These are phyloP conservation scores for Linhomoeus sp. DNA, from an alignment of 2,888 invertebrate species.

Conservation along the genomic window DNA sequence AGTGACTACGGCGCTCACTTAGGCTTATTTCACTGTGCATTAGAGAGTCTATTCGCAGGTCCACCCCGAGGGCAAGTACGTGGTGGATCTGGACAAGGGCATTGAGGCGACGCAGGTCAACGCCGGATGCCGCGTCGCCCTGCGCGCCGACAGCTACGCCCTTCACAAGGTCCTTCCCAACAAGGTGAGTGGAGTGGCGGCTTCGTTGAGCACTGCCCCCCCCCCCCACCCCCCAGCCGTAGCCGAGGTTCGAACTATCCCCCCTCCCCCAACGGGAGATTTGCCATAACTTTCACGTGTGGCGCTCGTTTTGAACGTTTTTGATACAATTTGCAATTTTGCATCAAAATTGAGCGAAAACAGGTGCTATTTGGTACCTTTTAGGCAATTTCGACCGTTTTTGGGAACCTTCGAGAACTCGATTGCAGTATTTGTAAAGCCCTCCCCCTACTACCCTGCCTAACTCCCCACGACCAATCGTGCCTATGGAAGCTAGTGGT, in stretches of 20 bases:
- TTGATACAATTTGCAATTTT: too few species aligned
- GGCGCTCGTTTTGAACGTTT: too few species aligned
- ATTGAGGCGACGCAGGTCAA: conserved; percentile 95
- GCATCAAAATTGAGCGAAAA: too few species aligned
- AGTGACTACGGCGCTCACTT: neutral
- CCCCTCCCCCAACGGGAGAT: too few species aligned
- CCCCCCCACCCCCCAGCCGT: conserved; percentile 95
- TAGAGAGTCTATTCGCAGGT: conserved; percentile 80
- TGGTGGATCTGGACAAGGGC: conserved; percentile 94
- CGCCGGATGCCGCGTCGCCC: conserved; percentile 86
- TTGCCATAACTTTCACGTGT: too few species aligned
- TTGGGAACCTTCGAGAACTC: too few species aligned
- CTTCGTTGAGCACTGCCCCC: neutral
- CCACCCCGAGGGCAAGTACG: conserved; percentile 97
- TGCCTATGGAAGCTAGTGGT: too few species aligned
- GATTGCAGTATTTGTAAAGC: too few species aligned
- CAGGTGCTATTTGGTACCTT: too few species aligned
- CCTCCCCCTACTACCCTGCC: too few species aligned
- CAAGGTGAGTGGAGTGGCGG: conserved; percentile 40
- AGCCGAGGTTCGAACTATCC: conserved; percentile 92
- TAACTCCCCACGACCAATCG: too few species aligned
- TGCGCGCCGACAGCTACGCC: conserved; percentile 93
- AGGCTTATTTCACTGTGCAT: conserved; percentile 4
- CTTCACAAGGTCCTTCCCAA: conserved; percentile 95
- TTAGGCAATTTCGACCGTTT: too few species aligned